phyloP scores from a whole-genome alignment of 2,888 invertebrate genomes.

The Myopa testacea region DNA sequence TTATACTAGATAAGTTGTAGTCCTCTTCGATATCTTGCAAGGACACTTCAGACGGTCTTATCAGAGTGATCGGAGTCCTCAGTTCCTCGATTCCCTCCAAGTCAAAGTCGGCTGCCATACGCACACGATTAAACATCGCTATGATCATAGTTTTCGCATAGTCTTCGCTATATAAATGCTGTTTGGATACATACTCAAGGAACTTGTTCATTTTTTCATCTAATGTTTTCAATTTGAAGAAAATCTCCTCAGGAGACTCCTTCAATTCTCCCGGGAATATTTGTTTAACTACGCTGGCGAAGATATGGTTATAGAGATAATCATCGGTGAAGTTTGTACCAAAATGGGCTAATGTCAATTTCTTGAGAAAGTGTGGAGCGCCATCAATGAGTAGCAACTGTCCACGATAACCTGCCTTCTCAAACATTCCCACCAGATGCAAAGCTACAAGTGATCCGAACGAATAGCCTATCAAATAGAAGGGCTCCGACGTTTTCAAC shows the following conservation, averaged over 20 bases:
- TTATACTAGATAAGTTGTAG: slow-evolving; percentile 74
- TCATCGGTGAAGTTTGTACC: slow-evolving; percentile 57
- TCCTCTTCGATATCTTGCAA: slow-evolving; percentile 73
- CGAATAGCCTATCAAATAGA: slow-evolving; percentile 88
- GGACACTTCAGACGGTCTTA: slow-evolving; percentile 75
- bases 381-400: slow-evolving; percentile 84
- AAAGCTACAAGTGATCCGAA: slow-evolving; percentile 84
- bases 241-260: slow-evolving; percentile 63
- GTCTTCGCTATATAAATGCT: slow-evolving; percentile 64
- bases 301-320: slow-evolving; percentile 60
- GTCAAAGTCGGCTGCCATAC: slow-evolving; percentile 70
- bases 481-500: slow-evolving; percentile 73
- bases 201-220: slow-evolving; percentile 72
- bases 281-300: slow-evolving; percentile 57
- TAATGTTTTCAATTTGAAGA: slow-evolving; percentile 71
- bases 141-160: slow-evolving; percentile 67
- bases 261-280: slow-evolving; percentile 63
- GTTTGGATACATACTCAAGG: slow-evolving; percentile 67
- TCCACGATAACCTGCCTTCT: slow-evolving; percentile 75
- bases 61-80: slow-evolving; percentile 73
- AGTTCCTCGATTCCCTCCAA: slow-evolving; percentile 63
- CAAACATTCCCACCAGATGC: slow-evolving; percentile 80
- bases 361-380: slow-evolving; percentile 77
- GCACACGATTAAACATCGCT: slow-evolving; percentile 71
- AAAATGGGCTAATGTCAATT: slow-evolving; percentile 61